These are phyloP conservation scores for Theodoxus fluviatilis DNA, from an alignment of 2,888 invertebrate genomes.

Conservation along the genomic window DNA sequence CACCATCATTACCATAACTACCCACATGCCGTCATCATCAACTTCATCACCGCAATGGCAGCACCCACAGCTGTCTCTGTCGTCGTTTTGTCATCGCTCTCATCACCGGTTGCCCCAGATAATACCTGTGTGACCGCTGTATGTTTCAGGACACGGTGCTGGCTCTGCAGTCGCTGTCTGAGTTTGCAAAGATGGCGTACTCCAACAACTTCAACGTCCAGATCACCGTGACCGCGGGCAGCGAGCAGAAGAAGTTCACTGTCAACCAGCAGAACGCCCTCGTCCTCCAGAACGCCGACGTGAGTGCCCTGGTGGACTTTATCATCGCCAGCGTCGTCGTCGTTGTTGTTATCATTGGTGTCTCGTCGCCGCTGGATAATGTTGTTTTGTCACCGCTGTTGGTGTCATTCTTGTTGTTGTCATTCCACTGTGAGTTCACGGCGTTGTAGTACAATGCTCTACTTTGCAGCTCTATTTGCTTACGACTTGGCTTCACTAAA, in stretches of 20 bases:
- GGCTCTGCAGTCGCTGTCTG: slow-evolving; percentile 64
- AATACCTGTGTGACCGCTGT: neutral
- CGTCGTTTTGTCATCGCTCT: too few species aligned
- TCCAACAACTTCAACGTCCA: slow-evolving; percentile 45
- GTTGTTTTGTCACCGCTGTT: too few species aligned
- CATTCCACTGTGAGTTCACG: too few species aligned
- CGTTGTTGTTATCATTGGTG: neutral
- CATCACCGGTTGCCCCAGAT: neutral
- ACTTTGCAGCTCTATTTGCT: too few species aligned
- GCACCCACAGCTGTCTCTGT: neutral
- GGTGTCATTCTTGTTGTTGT: too few species aligned
- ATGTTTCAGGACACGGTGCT: slow-evolving; percentile 63
- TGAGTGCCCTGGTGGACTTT: slow-evolving; percentile 36
- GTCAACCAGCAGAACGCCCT: slow-evolving; percentile 58
- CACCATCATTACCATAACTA: too few species aligned
- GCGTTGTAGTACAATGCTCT: too few species aligned
- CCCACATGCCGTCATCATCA: too few species aligned
- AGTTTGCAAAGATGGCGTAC: slow-evolving; percentile 55
- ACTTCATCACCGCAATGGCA: too few species aligned
- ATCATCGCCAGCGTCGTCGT: too few species aligned
- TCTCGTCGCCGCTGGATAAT: too few species aligned
- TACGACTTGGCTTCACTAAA: too few species aligned
- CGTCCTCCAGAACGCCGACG: slow-evolving; percentile 58
- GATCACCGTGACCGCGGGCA: slow-evolving; percentile 40
- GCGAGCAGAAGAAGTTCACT: slow-evolving; percentile 40